phyloP scores from a whole-genome alignment of 2,113 vertebrate species.

The Pluvianellus socialis region DNA sequence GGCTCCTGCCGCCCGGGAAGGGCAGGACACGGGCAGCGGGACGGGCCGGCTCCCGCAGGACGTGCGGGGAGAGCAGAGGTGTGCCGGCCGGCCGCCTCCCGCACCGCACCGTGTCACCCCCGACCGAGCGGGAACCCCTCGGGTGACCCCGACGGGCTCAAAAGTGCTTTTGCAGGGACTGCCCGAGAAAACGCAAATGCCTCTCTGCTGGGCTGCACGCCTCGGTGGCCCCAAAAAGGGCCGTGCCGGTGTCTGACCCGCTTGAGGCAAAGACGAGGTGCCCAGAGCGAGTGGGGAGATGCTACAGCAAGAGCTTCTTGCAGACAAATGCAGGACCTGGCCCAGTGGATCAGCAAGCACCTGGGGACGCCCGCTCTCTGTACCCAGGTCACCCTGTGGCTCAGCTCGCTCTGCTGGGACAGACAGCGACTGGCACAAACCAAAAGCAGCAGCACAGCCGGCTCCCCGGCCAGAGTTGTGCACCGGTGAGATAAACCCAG shows the following conservation, averaged over 20 bases:
- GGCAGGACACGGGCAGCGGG: background rate
- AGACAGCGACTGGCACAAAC: rapidly evolving
- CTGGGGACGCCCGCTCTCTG: background rate
- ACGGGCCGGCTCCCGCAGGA: background rate
- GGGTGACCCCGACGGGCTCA: background rate
- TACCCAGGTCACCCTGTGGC: background rate
- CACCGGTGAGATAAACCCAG: background rate
- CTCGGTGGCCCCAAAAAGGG: too few relatives aligned
- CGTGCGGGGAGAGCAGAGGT: background rate
- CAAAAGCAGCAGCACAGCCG: too few relatives aligned
- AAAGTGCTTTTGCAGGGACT: too few relatives aligned
- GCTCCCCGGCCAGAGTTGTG: too few relatives aligned
- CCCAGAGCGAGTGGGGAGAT: background rate
- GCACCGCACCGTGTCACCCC: background rate
- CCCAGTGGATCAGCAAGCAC: rapidly evolving
- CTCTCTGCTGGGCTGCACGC: background rate
- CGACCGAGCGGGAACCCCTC: background rate
- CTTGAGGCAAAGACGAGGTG: too few relatives aligned
- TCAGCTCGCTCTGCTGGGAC: background rate
- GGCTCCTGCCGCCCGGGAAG: background rate
- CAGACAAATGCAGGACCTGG: background rate
- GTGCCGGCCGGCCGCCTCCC: background rate
- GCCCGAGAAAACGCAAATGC: background rate
- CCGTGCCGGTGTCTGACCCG: background rate
- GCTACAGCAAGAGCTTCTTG: background rate